Conservation (phyloP, 2,888 invertebrate species). For the Drosophila ustulata region DNA sequence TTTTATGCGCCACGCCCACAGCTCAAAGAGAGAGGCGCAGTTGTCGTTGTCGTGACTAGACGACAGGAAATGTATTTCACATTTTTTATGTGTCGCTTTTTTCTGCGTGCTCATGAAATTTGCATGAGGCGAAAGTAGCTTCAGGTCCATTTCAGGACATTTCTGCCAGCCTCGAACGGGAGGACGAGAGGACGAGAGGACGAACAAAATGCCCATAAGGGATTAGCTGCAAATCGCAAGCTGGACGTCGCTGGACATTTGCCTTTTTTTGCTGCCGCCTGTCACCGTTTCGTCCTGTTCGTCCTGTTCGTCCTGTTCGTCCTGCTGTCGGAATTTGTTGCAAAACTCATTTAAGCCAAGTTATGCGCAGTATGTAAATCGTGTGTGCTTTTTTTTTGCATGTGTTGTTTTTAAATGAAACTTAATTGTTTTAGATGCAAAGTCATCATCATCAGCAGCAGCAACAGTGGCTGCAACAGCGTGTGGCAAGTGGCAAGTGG, state of each 20-base stretch:
- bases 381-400: slow-evolving; percentile 20
- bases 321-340: slow-evolving; percentile 74
- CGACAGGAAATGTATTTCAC: slow-evolving; percentile 84
- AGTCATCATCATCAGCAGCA: slow-evolving; percentile 68
- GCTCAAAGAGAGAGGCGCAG: slow-evolving; percentile 40
- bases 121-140: slow-evolving; percentile 72
- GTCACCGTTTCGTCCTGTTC: slow-evolving; percentile 41
- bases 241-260: slow-evolving; percentile 54
- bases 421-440: slow-evolving; percentile 81
- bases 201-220: slow-evolving; percentile 84
- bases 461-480: slow-evolving; percentile 8
- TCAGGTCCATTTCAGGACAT: slow-evolving; percentile 17
- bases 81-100: slow-evolving; percentile 79
- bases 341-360: slow-evolving; percentile 80
- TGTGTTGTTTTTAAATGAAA: slow-evolving; percentile 68
- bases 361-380: slow-evolving; percentile 84
- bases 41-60: slow-evolving; percentile 76
- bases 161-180: slow-evolving; percentile 1
- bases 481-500: neutral
- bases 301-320: slow-evolving; percentile 65
- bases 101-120: slow-evolving; percentile 81
- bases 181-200: neutral
- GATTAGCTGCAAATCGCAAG: slow-evolving; percentile 83
- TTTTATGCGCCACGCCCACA: slow-evolving; percentile 62
- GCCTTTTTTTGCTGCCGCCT: slow-evolving; percentile 34